Conservation (phyloP, 2,113 vertebrate species). For the Chelonoidis abingdonii region DNA sequence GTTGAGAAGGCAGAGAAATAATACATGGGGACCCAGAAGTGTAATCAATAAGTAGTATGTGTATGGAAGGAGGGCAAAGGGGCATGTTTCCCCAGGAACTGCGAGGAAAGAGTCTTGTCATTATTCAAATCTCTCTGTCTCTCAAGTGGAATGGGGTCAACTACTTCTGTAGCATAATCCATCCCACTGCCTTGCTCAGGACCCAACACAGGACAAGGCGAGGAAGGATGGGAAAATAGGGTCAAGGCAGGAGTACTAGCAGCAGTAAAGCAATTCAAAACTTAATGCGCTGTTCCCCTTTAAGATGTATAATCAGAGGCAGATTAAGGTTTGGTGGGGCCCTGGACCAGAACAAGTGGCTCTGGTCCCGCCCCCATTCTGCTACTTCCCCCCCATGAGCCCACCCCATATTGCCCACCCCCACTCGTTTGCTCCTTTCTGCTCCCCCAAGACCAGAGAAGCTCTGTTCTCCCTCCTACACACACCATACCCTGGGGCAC, state of each 20-base stretch:
- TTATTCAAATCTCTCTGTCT: not conserved
- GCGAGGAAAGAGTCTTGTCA: not conserved
- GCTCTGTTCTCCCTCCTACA: too few relatives aligned
- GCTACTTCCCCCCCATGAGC: too few relatives aligned
- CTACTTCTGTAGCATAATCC: not conserved
- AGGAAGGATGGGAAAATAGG: not conserved
- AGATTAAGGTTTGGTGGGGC: too few relatives aligned
- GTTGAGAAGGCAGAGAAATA: not conserved
- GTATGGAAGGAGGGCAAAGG: not conserved
- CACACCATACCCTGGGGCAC: too few relatives aligned
- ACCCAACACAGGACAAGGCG: not conserved
- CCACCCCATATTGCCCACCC: too few relatives aligned
- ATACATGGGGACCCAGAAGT: not conserved
- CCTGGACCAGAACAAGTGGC: too few relatives aligned
- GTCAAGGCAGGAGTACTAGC: not conserved
- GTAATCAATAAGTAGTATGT: not conserved
- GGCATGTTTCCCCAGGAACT: not conserved
- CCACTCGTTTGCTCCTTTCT: too few relatives aligned
- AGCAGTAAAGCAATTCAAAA: not conserved
- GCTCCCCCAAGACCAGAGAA: too few relatives aligned
- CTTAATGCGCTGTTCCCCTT: not conserved
- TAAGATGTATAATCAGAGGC: not conserved
- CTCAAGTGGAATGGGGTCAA: not conserved
- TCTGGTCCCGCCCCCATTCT: too few relatives aligned
- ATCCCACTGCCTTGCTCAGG: not conserved